These are phyloP conservation scores for Dyspetes luteomarginatus DNA, from an alignment of 2,888 invertebrate genomes.

Conservation along the genomic window DNA sequence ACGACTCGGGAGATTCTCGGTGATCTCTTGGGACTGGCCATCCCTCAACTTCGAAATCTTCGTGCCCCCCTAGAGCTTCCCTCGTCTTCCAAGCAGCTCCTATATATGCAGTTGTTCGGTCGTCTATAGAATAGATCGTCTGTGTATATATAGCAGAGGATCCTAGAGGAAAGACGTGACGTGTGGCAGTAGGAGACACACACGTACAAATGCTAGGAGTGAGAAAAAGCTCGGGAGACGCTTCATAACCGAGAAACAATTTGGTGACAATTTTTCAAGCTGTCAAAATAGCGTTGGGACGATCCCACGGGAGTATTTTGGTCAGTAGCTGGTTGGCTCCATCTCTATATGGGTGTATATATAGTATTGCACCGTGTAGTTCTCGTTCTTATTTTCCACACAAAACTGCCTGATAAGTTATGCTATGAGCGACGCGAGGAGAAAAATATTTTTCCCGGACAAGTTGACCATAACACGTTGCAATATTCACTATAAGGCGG, in stretches of 20 bases:
- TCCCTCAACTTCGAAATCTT: constrained; percentile 72
- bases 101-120: constrained; percentile 54
- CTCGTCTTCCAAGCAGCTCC: constrained; percentile 46
- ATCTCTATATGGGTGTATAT: no score
- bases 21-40: constrained; percentile 71
- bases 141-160: constrained; percentile 28
- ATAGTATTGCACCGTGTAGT: not conserved
- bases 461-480: constrained; percentile 15
- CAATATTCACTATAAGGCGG: not conserved
- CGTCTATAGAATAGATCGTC: constrained; percentile 12
- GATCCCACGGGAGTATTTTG: constrained; percentile 71
- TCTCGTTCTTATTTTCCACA: constrained; percentile 56
- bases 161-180: constrained; percentile 45
- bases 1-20: constrained; percentile 61
- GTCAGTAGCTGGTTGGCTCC: constrained; percentile 61
- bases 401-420: constrained; percentile 52
- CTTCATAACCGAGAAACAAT: constrained; percentile 73
- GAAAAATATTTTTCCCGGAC: constrained; percentile 5
- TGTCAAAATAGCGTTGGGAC: constrained; percentile 74
- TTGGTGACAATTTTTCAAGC: constrained; percentile 77
- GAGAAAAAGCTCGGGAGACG: constrained; percentile 58
- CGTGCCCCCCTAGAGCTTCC: constrained; percentile 49
- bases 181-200: constrained; percentile 41
- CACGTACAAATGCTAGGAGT: constrained; percentile 51
- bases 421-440: constrained; percentile 6